These are phyloP conservation scores for Aphaenogaster ashmeadi DNA, from an alignment of 1,140 invertebrate genomes.

Conservation along the genomic window DNA sequence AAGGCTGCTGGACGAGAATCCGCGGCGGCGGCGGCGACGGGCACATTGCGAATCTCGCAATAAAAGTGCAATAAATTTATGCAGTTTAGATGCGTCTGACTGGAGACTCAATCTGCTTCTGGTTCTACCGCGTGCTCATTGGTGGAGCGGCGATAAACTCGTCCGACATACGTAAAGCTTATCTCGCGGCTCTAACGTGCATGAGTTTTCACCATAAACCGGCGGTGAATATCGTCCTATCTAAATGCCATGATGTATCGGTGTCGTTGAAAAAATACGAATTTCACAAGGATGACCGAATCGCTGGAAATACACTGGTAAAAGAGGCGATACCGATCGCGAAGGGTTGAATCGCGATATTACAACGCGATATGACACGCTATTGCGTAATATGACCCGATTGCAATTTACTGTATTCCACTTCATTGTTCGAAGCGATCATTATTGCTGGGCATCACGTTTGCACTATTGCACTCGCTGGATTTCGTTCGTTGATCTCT, in stretches of 20 bases:
- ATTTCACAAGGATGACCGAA: constrained; percentile 29
- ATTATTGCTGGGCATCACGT: constrained; percentile 28
- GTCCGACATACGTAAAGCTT: constrained; percentile 26
- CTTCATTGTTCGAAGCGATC: constrained; percentile 54
- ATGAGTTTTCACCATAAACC: constrained; percentile 42
- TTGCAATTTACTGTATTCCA: constrained; percentile 32
- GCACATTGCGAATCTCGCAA: constrained; percentile 59
- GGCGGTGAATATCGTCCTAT: constrained; percentile 6
- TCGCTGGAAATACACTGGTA: constrained; percentile 10
- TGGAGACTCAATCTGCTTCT: constrained; percentile 63
- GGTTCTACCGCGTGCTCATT: constrained; percentile 52
- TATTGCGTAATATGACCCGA: constrained; percentile 1
- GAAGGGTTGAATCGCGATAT: not conserved
- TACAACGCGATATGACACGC: not conserved
- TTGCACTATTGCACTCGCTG: not conserved
- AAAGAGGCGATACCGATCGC: not conserved
- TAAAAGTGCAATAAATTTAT: constrained; percentile 69
- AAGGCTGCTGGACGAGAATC: constrained; percentile 6
- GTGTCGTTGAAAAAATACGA: not conserved
- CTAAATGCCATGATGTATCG: constrained; percentile 18
- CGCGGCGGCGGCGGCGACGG: not conserved
- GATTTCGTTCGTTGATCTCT: constrained; percentile 7
- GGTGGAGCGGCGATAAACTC: constrained; percentile 49
- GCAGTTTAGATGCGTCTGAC: constrained; percentile 54
- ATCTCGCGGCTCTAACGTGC: constrained; percentile 48